Evolutionary conservation across 2,113 vertebrate genomes (phyloP), one percentile per base, ranked within the genome.

Genomic region (Hucho hucho): DNA sequence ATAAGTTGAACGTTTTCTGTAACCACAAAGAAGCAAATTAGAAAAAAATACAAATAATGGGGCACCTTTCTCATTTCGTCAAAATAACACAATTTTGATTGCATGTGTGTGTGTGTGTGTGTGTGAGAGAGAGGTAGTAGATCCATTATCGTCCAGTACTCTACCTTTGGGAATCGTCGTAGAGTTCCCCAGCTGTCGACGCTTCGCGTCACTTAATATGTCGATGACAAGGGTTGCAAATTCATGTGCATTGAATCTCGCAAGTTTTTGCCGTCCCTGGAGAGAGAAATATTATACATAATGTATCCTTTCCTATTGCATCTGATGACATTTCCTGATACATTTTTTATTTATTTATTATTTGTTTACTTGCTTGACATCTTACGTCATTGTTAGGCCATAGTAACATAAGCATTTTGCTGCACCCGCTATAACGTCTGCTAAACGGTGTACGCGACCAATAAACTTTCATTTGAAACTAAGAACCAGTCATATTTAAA

Each of bases 171-270:
- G 94, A 63, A 93, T 91, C 64, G 2, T 43, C 37, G 86, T 81
- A 46, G 95, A 90, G 87, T 92, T 96, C 70, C 97, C 97, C 28
- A 94, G 95, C n/a, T 99, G 97, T 84, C 97, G 93, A 75, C 97
- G 94, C 83, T 97, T 98, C 70, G 97, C 97, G 5, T 99, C 97
- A 67, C 96, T 96, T 73, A 99, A 89, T 85, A 99, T 98, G 78
- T 98, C 97, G 13, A 98, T 97, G 76, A 99, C 96, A 14, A 99
- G 90, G 0, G 97, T 98, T 18, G 96, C 96, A 91, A 99, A 99
- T 75, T 99, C 97, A 3, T 98, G 97, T 70, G 97, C 96, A 4
- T 98, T 99, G 81, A 99, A 99, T 58, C 97, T 93, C 46, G 97
- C 97, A 64, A 99, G 89, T 69, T 99, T 99, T 88, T 99, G 97